Percentiles rank a stretch among this genome's conserved stretches.
phyloP scores from a whole-genome alignment of 2,113 vertebrate species.

The Corynorhinus townsendii region DNA sequence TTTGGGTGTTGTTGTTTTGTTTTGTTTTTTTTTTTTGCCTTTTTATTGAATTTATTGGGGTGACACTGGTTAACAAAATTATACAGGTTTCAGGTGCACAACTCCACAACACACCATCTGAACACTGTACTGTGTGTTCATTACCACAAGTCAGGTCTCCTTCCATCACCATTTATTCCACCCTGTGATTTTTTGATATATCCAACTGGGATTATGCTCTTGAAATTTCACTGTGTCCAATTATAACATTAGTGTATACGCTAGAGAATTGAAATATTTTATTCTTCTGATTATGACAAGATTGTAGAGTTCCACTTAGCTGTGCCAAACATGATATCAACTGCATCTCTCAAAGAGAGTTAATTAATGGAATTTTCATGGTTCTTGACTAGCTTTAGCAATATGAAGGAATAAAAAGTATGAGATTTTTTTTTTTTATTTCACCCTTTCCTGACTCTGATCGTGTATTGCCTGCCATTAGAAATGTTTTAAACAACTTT shows the following conservation, averaged over 20 bases:
- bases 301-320: not conserved
- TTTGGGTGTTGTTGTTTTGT: not conserved
- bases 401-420: slow-evolving; percentile 30
- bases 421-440: slow-evolving; percentile 36
- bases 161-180: not conserved
- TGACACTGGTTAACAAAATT: not conserved
- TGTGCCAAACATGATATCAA: not conserved
- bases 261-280: not conserved
- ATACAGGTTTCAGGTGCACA: not conserved
- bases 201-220: slow-evolving; percentile 18
- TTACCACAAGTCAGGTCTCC: not conserved
- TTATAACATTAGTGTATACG: not conserved
- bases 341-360: not conserved
- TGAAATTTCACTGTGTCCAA: not conserved
- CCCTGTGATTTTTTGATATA: not conserved
- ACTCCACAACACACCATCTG: not conserved
- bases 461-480: not conserved
- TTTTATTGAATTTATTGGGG: not conserved
- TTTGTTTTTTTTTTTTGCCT: not conserved
- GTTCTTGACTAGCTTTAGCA: not conserved
- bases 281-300: slow-evolving; percentile 17
- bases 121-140: not conserved
- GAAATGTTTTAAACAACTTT: slow-evolving; percentile 9
- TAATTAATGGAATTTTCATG: not conserved
- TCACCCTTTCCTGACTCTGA: not conserved